A percentile compares a stretch with the other conserved stretches of the same genome.
phyloP scores from a whole-genome alignment of 2,888 invertebrate species.

The Halictus ligatus region DNA sequence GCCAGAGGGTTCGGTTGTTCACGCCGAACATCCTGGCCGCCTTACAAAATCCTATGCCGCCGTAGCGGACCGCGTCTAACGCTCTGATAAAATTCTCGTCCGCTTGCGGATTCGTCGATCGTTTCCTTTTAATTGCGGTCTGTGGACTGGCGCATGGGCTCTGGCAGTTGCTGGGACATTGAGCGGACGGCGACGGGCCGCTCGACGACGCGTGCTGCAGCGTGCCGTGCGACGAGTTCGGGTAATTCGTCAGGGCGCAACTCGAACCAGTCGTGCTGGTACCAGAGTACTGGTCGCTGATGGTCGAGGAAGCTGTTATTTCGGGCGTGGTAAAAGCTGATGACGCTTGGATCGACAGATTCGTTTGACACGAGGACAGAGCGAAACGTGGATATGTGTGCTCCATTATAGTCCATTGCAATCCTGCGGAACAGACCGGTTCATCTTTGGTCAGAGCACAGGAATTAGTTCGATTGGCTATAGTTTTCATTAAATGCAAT shows the following conservation, averaged over 20 bases:
- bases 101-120: slow-evolving; percentile 92
- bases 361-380: slow-evolving; percentile 88
- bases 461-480: slow-evolving; percentile 63
- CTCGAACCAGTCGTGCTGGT: slow-evolving; percentile 85
- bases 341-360: slow-evolving; percentile 83
- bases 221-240: slow-evolving; percentile 80
- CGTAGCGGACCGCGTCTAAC: slow-evolving; percentile 92
- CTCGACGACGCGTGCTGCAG: slow-evolving; percentile 74
- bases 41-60: slow-evolving; percentile 94
- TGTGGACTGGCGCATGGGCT: slow-evolving; percentile 84
- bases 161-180: slow-evolving; percentile 82
- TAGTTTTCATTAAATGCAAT: slow-evolving; percentile 19
- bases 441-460: slow-evolving; percentile 75
- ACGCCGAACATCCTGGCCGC: slow-evolving; percentile 94
- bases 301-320: slow-evolving; percentile 85
- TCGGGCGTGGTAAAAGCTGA: slow-evolving; percentile 84
- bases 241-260: slow-evolving; percentile 79
- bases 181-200: slow-evolving; percentile 77
- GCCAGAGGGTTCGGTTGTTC: slow-evolving; percentile 93
- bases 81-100: slow-evolving; percentile 94
- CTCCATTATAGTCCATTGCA: slow-evolving; percentile 94
- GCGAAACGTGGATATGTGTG: slow-evolving; percentile 91
- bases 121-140: slow-evolving; percentile 87
- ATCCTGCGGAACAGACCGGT: slow-evolving; percentile 87
- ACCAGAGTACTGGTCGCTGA: slow-evolving; percentile 86